A percentile compares a stretch with the other conserved stretches of the same genome.
Conservation (phyloP, 2,113 vertebrate species). For the Corythoichthys haematopterus region DNA sequence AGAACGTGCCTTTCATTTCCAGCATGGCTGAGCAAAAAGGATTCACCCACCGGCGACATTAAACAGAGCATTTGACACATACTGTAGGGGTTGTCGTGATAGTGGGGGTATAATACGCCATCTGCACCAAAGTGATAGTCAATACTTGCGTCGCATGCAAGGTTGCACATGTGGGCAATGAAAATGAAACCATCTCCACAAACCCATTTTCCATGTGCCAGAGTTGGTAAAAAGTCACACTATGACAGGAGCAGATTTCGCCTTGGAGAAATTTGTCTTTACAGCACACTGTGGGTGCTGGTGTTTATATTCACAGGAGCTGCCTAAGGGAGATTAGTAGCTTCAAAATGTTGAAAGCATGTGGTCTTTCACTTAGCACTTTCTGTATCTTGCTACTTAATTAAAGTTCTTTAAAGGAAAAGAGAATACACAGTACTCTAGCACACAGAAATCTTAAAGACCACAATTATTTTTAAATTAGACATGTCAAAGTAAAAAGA, state of each 20-base stretch:
- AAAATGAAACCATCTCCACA: constrained; percentile 35
- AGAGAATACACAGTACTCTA: not conserved
- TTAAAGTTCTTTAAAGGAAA: constrained; percentile 6
- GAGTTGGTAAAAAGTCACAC: constrained; percentile 52
- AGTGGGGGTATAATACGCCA: constrained; percentile 31
- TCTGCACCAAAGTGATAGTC: constrained; percentile 47
- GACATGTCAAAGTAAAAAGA: not conserved
- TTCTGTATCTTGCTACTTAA: constrained; percentile 3
- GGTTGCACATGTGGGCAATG: constrained; percentile 42
- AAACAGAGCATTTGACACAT: constrained; percentile 27
- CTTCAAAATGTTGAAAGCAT: constrained; percentile 41
- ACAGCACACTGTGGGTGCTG: constrained; percentile 32
- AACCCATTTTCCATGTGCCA: constrained; percentile 37
- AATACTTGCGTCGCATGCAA: constrained; percentile 39
- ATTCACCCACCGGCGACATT: constrained; percentile 26
- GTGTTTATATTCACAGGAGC: constrained; percentile 48
- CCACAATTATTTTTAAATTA: not conserved
- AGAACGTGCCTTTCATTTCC: constrained; percentile 26
- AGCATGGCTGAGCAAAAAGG: constrained; percentile 24
- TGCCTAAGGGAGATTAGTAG: constrained; percentile 34
- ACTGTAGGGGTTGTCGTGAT: constrained; percentile 10
- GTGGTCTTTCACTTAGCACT: constrained; percentile 22
- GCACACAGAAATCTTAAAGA: not conserved
- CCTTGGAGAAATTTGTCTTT: constrained; percentile 44
- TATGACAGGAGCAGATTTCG: constrained; percentile 42